Evolutionary conservation across 2,888 invertebrate genomes (phyloP).

Genomic region (Tinea semifulvella): DNA sequence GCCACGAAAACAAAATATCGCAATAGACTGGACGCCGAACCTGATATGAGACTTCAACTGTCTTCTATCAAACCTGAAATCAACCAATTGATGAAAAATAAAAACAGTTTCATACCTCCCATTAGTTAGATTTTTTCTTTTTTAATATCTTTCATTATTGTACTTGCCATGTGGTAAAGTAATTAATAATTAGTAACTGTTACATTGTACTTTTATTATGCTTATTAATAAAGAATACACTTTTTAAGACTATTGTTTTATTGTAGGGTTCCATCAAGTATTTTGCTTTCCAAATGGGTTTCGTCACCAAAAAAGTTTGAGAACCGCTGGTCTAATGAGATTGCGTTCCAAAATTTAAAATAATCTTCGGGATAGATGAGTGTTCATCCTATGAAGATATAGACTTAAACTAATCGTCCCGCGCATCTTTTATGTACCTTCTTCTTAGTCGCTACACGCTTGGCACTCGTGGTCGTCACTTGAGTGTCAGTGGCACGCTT

Average conservation of each 20-base stretch:
- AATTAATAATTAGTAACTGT: constrained; percentile 18
- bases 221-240: constrained; percentile 17
- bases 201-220: constrained; percentile 19
- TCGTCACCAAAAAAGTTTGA: constrained; percentile 15
- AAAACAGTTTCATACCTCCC: constrained; percentile 23
- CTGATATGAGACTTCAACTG: constrained; percentile 25
- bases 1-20: constrained; percentile 25
- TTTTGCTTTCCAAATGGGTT: too few species aligned
- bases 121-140: too few species aligned
- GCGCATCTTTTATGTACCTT: too few species aligned
- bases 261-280: constrained; percentile 15
- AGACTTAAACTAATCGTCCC: too few species aligned
- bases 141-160: constrained; percentile 18
- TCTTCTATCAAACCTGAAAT: constrained; percentile 25
- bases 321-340: constrained; percentile 10
- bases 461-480: too few species aligned
- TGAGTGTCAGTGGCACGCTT: too few species aligned
- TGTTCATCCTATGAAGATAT: too few species aligned
- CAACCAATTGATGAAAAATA: constrained; percentile 24
- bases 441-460: too few species aligned
- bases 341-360: too few species aligned
- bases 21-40: constrained; percentile 26
- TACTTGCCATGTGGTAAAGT: constrained; percentile 21
- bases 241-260: constrained; percentile 17
- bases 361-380: too few species aligned